A percentile compares a stretch with the other conserved stretches of the same genome.
Conservation (phyloP, 2,113 vertebrate genomes). For the Oncorhynchus nerka region DNA sequence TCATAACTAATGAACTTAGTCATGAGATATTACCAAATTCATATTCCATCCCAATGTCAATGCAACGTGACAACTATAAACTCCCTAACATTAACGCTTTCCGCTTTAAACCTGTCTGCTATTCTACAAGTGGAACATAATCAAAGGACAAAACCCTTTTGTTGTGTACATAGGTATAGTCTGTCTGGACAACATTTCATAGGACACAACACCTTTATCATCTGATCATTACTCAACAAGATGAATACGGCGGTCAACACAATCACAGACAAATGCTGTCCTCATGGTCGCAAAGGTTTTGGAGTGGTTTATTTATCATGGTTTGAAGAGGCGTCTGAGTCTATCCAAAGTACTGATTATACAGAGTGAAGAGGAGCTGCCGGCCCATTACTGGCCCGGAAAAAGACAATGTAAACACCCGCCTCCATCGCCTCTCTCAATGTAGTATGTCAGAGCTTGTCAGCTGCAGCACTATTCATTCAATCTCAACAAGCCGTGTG, state of each 20-base stretch:
- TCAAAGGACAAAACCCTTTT: slow-evolving; percentile 56
- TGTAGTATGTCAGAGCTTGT: slow-evolving; percentile 63
- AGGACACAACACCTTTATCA: slow-evolving; percentile 61
- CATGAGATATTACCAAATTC: neutral
- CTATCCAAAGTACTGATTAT: slow-evolving; percentile 74
- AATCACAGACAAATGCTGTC: slow-evolving; percentile 65
- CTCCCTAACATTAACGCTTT: slow-evolving; percentile 5
- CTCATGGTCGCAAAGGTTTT: slow-evolving; percentile 52
- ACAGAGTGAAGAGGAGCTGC: slow-evolving; percentile 71
- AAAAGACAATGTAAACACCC: slow-evolving; percentile 67
- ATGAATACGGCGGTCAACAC: slow-evolving; percentile 68
- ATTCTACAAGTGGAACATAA: too few relatives aligned
- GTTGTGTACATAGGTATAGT: slow-evolving; percentile 41
- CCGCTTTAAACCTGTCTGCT: neutral
- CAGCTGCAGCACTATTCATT: slow-evolving; percentile 67
- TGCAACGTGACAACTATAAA: slow-evolving; percentile 6
- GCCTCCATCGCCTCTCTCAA: slow-evolving; percentile 47
- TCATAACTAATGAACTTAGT: slow-evolving; percentile 6
- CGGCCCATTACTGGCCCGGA: slow-evolving; percentile 68
- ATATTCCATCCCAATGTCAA: slow-evolving; percentile 26
- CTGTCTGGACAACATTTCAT: slow-evolving; percentile 8
- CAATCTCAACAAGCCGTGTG: slow-evolving; percentile 65
- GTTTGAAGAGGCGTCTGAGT: slow-evolving; percentile 71
- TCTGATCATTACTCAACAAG: slow-evolving; percentile 73
- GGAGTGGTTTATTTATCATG: slow-evolving; percentile 73